Conservation (phyloP, 2,888 invertebrate genomes). For the Ecliptopera silaceata region DNA sequence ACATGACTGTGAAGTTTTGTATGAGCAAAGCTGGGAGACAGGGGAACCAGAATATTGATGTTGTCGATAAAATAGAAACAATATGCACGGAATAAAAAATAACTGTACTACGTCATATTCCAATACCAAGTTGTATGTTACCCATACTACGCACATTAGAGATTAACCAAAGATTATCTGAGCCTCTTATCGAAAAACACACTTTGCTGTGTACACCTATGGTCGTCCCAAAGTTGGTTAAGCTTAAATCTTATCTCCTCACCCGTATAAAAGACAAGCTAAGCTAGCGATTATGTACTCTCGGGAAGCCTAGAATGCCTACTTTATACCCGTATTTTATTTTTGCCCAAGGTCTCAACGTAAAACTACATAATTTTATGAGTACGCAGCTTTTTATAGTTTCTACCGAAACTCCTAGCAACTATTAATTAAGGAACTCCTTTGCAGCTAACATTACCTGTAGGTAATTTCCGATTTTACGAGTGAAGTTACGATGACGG, state of each 20-base stretch:
- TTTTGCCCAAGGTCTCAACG: conserved; percentile 22
- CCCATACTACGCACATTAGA: neutral
- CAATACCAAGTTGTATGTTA: too few species aligned
- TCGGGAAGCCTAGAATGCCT: conserved; percentile 23
- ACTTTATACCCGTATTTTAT: neutral
- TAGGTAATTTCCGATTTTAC: conserved; percentile 12
- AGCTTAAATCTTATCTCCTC: conserved; percentile 35
- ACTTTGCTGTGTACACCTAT: conserved; percentile 11
- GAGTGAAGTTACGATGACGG: conserved; percentile 9
- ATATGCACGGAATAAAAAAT: too few species aligned
- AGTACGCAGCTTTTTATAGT: conserved; percentile 11
- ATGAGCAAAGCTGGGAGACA: too few species aligned
- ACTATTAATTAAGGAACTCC: conserved; percentile 1
- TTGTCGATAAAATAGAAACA: too few species aligned
- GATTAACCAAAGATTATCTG: conserved; percentile 1
- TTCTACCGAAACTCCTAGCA: neutral
- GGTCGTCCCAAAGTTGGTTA: conserved; percentile 20
- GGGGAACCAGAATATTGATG: too few species aligned
- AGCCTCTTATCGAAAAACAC: conserved; percentile 23
- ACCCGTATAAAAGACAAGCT: conserved; percentile 26
- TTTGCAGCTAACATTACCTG: conserved; percentile 7
- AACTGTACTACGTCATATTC: too few species aligned
- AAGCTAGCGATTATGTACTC: conserved; percentile 29
- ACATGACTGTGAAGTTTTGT: too few species aligned
- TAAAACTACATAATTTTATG: conserved; percentile 22